These are phyloP conservation scores for Sebastolobus altivelis DNA, from an alignment of 2,797 vertebrate species.

Conservation along the genomic window DNA sequence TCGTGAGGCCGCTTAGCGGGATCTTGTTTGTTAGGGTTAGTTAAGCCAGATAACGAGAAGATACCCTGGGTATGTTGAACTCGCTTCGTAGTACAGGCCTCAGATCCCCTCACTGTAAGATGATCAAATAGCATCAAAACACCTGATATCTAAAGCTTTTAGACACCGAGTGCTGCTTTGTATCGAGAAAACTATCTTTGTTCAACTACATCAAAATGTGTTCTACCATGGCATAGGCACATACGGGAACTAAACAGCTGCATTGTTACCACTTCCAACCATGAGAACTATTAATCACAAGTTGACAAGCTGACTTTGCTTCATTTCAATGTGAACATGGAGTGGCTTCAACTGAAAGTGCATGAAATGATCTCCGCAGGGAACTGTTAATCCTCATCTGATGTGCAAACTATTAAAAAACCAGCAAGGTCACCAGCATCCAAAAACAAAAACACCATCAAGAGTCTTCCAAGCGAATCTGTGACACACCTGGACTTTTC, in stretches of 20 bases:
- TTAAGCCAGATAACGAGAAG: too few relatives aligned
- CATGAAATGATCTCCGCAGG: constrained; percentile 14
- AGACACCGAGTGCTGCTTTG: neutral
- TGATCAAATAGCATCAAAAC: neutral
- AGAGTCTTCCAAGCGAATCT: neutral
- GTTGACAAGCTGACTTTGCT: constrained; percentile 1
- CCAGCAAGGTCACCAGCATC: neutral
- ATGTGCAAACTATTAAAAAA: constrained; percentile 20
- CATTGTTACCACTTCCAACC: neutral
- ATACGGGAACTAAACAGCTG: neutral
- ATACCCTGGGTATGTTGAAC: too few relatives aligned
- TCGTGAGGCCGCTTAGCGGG: too few relatives aligned
- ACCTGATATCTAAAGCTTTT: neutral
- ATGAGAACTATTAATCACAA: constrained; percentile 10
- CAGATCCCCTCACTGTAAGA: neutral
- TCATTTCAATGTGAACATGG: neutral
- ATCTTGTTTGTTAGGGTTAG: too few relatives aligned
- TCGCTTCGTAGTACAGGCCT: too few relatives aligned
- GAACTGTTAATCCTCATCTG: constrained; percentile 10
- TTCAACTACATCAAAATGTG: constrained; percentile 1
- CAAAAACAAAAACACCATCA: neutral
- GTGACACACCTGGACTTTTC: constrained; percentile 11
- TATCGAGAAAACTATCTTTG: neutral
- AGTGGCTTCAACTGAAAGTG: neutral
- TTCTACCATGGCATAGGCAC: neutral